Conservation (phyloP, 2,113 vertebrate genomes). For the Ophiodon elongatus region DNA sequence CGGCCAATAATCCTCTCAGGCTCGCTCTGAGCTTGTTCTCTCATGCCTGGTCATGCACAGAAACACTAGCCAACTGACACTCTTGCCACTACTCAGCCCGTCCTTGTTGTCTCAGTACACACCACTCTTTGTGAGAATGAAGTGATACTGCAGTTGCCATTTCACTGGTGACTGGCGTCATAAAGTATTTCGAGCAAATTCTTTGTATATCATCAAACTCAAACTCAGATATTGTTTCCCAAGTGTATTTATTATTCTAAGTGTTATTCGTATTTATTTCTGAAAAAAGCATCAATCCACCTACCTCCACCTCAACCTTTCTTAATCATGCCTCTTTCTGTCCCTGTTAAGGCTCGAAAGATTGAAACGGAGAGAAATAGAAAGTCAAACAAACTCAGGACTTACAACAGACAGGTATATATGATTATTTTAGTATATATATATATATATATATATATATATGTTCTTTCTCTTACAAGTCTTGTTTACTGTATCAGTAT, state of each 20-base stretch:
- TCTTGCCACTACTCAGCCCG: constrained; percentile 41
- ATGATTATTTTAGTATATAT: no score
- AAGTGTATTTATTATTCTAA: background rate
- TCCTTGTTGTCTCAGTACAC: constrained; percentile 23
- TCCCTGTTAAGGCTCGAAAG: no score
- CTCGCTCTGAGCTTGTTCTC: constrained; percentile 61
- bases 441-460: no score
- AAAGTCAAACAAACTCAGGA: no score
- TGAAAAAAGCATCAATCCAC: background rate
- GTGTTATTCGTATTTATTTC: background rate
- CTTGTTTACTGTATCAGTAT: no score
- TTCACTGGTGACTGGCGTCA: background rate
- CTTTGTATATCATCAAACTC: background rate
- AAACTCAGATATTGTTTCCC: no score
- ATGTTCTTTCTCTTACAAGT: background rate
- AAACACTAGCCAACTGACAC: constrained; percentile 52
- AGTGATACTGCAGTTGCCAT: background rate
- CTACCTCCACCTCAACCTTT: no score
- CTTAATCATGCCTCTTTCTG: no score
- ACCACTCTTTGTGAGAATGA: background rate
- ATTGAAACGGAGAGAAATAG: no score
- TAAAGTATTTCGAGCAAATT: background rate
- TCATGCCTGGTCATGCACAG: constrained; percentile 78
- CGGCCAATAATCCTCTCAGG: constrained; percentile 73
- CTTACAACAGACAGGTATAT: no score